These are phyloP conservation scores for Trichogramma dendrolimi DNA, from an alignment of 2,888 invertebrate genomes.

Conservation along the genomic window DNA sequence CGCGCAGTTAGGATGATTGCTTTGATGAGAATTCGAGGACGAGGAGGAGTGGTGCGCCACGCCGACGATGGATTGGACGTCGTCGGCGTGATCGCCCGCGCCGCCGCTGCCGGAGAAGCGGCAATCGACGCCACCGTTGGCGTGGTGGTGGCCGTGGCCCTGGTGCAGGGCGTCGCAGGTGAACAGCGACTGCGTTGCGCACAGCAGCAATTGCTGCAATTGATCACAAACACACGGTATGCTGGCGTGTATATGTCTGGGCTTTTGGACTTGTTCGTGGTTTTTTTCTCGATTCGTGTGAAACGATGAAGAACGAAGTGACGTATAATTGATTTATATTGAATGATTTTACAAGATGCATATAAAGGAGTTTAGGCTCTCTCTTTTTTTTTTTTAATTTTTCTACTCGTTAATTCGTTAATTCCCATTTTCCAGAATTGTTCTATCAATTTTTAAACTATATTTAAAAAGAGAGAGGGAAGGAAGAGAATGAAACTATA, in stretches of 20 bases:
- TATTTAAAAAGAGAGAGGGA: slow-evolving; percentile 2
- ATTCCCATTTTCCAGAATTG: background rate
- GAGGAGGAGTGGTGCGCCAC: no score
- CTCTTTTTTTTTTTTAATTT: slow-evolving; percentile 1
- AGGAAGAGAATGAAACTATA: background rate
- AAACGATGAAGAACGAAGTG: background rate
- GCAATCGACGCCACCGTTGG: slow-evolving; percentile 58
- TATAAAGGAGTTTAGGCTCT: background rate
- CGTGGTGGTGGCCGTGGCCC: slow-evolving; percentile 64
- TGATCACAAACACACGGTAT: slow-evolving; percentile 40
- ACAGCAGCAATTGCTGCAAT: slow-evolving; percentile 94
- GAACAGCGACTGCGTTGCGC: slow-evolving; percentile 97
- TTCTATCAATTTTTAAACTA: background rate
- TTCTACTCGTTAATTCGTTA: background rate
- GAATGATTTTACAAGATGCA: background rate
- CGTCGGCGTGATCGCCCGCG: slow-evolving; percentile 54
- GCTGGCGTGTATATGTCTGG: slow-evolving; percentile 48
- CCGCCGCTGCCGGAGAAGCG: slow-evolving; percentile 50
- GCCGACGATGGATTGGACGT: no score
- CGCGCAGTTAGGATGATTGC: slow-evolving; percentile 51
- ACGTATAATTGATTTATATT: background rate
- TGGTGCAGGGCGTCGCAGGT: slow-evolving; percentile 71
- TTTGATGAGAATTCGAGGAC: slow-evolving; percentile 51
- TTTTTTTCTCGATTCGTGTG: background rate
- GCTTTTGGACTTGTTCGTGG: background rate